These are phyloP conservation scores for Anoura caudifer DNA, from an alignment of 2,113 vertebrate species.

Conservation along the genomic window DNA sequence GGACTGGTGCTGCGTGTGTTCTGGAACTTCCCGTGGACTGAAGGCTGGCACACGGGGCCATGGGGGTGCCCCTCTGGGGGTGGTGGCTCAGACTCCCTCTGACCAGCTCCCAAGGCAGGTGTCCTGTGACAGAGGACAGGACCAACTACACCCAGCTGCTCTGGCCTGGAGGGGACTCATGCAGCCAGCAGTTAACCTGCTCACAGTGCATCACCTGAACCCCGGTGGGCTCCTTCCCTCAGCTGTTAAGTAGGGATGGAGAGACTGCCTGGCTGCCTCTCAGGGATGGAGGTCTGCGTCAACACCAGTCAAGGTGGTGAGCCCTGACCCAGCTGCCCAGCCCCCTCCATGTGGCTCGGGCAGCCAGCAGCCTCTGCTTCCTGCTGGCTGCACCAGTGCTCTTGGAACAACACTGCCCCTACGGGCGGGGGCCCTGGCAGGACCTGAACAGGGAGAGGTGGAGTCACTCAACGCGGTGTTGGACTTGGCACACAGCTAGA, in stretches of 20 bases:
- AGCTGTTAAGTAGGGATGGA: background rate
- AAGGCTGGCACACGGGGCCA: too few relatives aligned
- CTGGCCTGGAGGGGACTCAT: background rate
- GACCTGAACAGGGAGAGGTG: background rate
- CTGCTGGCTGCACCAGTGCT: fast-evolving
- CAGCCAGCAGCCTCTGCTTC: background rate
- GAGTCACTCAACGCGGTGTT: background rate
- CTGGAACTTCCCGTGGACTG: too few relatives aligned
- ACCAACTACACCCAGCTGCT: background rate
- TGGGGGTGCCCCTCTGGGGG: too few relatives aligned
- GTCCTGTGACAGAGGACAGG: background rate
- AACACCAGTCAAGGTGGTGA: background rate
- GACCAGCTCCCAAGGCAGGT: background rate
- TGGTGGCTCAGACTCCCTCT: background rate
- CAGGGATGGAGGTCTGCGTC: background rate
- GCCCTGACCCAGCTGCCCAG: fast-evolving
- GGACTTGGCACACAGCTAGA: too few relatives aligned
- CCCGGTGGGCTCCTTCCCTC: background rate
- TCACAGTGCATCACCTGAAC: background rate
- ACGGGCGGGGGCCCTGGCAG: too few relatives aligned
- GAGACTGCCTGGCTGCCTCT: background rate
- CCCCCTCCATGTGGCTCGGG: fast-evolving
- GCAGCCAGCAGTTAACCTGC: background rate
- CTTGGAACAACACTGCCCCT: background rate
- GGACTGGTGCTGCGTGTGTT: too few relatives aligned